A percentile compares a stretch with the other conserved stretches of the same genome.
phyloP scores from a whole-genome alignment of 2,888 invertebrate species.

The Cryptocephalus moraei region DNA sequence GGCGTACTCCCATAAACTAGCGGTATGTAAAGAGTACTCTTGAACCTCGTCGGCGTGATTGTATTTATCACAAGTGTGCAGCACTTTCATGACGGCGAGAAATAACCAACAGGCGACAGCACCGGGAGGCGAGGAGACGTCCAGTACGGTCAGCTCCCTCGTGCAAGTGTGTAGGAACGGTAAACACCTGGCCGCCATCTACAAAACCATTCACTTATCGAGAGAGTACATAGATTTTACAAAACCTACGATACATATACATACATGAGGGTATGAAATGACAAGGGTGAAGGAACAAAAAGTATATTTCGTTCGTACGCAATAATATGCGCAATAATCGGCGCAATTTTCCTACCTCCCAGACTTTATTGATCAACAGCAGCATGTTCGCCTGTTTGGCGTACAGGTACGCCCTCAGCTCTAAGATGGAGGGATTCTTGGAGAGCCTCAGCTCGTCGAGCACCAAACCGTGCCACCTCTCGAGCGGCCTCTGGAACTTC shows the following conservation, averaged over 20 bases:
- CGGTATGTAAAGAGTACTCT: constrained; percentile 75
- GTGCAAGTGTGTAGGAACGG: constrained; percentile 85
- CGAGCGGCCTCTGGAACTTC: constrained; percentile 68
- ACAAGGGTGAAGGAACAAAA: too few relatives aligned
- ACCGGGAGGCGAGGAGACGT: constrained; percentile 69
- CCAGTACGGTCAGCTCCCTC: constrained; percentile 72
- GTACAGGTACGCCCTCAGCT: constrained; percentile 88
- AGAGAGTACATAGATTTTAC: background rate
- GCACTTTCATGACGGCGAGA: constrained; percentile 75
- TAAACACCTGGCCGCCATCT: constrained; percentile 81
- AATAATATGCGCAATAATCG: too few relatives aligned
- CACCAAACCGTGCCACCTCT: constrained; percentile 75
- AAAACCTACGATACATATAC: background rate
- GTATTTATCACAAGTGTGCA: constrained; percentile 67
- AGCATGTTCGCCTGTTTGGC: constrained; percentile 86
- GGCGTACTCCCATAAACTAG: constrained; percentile 78
- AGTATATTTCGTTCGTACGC: too few relatives aligned
- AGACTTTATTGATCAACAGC: constrained; percentile 59
- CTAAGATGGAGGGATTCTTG: constrained; percentile 62
- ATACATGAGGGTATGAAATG: too few relatives aligned
- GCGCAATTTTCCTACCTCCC: constrained; percentile 55
- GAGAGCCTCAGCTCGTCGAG: constrained; percentile 53
- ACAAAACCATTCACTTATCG: constrained; percentile 7
- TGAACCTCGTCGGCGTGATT: constrained; percentile 58
- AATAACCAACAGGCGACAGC: constrained; percentile 90